phyloP scores from a whole-genome alignment of 1,140 invertebrate species.

The Linepithema humile region DNA sequence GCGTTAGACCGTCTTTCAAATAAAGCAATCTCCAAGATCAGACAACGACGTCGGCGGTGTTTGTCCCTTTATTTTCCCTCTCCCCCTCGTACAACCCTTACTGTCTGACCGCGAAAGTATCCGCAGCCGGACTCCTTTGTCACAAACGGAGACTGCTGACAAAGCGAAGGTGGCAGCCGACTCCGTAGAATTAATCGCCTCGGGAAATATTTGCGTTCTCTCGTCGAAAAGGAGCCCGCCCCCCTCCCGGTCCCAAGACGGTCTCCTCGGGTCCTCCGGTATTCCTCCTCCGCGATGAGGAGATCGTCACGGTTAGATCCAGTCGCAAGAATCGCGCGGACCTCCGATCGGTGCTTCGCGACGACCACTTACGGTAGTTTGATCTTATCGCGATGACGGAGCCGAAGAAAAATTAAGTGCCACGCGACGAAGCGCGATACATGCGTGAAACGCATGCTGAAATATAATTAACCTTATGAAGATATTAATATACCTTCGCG shows the following conservation, averaged over 20 bases:
- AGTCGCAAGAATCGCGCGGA: not conserved
- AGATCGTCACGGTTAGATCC: constrained; percentile 13
- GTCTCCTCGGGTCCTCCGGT: not conserved
- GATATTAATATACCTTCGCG: not conserved
- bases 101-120: constrained; percentile 49
- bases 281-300: not conserved
- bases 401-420: not conserved
- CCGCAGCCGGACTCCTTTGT: constrained; percentile 64
- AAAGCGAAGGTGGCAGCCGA: constrained; percentile 66
- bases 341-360: constrained; percentile 14
- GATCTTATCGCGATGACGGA: constrained; percentile 17
- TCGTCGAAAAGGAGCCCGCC: constrained; percentile 58
- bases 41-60: constrained; percentile 66
- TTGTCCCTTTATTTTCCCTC: constrained; percentile 58
- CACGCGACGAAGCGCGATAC: constrained; percentile 1
- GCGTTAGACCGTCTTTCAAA: constrained; percentile 75
- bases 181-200: constrained; percentile 70
- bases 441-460: not conserved
- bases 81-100: not conserved
- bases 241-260: too few relatives aligned
- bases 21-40: constrained; percentile 79
- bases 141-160: constrained; percentile 58
- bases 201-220: constrained; percentile 69
- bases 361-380: constrained; percentile 8
- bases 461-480: not conserved